Percentiles rank a stretch among this genome's conserved stretches.
phyloP scores from a whole-genome alignment of 2,113 vertebrate species.

The Hippolais icterina region DNA sequence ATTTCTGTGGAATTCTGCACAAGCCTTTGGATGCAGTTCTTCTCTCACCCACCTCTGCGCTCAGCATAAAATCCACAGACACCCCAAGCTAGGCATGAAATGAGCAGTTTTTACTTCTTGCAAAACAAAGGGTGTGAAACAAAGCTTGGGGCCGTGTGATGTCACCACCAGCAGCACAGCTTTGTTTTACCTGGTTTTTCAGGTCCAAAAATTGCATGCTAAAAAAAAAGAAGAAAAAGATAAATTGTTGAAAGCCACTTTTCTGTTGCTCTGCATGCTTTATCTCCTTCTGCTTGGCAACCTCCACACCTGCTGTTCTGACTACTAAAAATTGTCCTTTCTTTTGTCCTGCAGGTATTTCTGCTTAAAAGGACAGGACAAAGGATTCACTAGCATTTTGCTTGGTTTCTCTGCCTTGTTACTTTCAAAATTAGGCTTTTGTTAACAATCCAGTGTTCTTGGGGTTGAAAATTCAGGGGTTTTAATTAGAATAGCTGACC shows the following conservation, averaged over 20 bases:
- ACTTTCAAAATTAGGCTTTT: not conserved
- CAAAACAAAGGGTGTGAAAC: not conserved
- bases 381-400: not conserved
- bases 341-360: slow-evolving; percentile 2
- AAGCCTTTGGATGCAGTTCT: not conserved
- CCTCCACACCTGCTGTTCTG: slow-evolving; percentile 47
- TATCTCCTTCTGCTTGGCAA: slow-evolving; percentile 8
- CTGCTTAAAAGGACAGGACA: not conserved
- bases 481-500: not conserved
- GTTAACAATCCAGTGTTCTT: not conserved
- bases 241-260: not conserved
- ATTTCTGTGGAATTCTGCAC: not conserved
- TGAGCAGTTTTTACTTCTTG: not conserved
- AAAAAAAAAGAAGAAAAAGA: not conserved
- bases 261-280: slow-evolving; percentile 7
- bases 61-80: not conserved
- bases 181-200: not conserved
- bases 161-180: not conserved
- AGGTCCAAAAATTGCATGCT: not conserved
- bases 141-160: not conserved
- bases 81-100: not conserved
- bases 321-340: slow-evolving; percentile 28
- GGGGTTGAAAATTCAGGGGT: not conserved
- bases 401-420: not conserved
- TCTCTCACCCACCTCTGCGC: not conserved